A percentile compares a stretch with the other conserved stretches of the same genome.
Evolutionary conservation across 2,888 invertebrate species (phyloP).

Genomic region (Ichneumon xanthorius): DNA sequence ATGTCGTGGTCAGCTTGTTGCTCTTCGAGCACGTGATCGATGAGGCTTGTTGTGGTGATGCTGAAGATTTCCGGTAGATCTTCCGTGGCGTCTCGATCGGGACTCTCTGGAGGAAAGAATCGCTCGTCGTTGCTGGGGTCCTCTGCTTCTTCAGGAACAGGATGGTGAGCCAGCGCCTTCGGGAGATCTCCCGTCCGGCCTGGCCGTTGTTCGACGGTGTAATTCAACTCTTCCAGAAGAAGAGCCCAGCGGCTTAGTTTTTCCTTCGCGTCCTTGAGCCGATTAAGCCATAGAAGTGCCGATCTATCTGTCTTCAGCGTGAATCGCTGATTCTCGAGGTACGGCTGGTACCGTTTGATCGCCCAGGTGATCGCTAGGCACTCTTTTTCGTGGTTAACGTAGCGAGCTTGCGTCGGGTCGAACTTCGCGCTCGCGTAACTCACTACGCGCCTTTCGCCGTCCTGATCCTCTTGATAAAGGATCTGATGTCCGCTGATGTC

Average conservation of each 20-base stretch:
- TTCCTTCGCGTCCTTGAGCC: neutral
- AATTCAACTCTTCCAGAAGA: neutral
- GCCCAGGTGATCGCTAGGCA: neutral
- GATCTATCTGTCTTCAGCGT: neutral
- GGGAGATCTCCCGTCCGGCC: neutral
- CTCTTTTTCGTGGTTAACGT: neutral
- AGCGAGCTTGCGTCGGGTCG: neutral
- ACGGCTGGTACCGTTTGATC: neutral
- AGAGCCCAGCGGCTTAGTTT: neutral
- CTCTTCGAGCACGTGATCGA: neutral
- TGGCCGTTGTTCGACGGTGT: neutral
- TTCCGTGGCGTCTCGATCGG: neutral
- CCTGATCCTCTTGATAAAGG: neutral
- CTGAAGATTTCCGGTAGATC: neutral
- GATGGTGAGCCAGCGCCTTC: neutral
- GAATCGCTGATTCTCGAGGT: neutral
- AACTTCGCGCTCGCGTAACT: slow-evolving; percentile 1
- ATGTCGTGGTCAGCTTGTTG: neutral
- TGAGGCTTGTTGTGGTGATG: neutral
- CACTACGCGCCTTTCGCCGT: neutral
- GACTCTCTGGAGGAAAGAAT: neutral
- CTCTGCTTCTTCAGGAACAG: neutral
- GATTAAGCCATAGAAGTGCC: neutral
- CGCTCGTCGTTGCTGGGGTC: neutral
- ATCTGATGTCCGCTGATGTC: too few species aligned